Evolutionary conservation across 2,888 invertebrate genomes (phyloP).

Genomic region (Dicyrtomina minuta): DNA sequence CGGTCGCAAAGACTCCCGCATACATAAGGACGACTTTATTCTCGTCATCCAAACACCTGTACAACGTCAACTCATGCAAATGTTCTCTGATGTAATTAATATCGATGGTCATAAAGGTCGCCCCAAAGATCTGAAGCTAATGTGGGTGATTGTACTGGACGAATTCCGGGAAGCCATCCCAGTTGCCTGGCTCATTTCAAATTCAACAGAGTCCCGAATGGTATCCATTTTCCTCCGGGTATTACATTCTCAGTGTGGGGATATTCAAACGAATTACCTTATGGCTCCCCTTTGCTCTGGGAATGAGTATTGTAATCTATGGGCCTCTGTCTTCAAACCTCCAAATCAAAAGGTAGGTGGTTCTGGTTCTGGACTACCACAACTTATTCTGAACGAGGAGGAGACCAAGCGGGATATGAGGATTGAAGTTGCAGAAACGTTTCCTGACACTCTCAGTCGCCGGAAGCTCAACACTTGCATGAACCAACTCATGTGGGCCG

Average conservation of each 20-base stretch:
- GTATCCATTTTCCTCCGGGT: slow-evolving; percentile 38
- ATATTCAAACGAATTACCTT: slow-evolving; percentile 36
- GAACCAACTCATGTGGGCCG: slow-evolving; percentile 19
- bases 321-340: slow-evolving; percentile 39
- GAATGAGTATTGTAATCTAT: slow-evolving; percentile 32
- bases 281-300: slow-evolving; percentile 42
- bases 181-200: slow-evolving; percentile 47
- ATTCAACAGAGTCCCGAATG: slow-evolving; percentile 32
- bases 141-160: slow-evolving; percentile 43
- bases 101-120: slow-evolving; percentile 44
- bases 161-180: slow-evolving; percentile 49
- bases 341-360: not conserved
- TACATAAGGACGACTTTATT: slow-evolving; percentile 42
- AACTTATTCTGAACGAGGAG: slow-evolving; percentile 42
- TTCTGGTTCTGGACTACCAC: slow-evolving; percentile 25
- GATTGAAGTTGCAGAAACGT: slow-evolving; percentile 37
- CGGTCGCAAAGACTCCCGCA: slow-evolving; percentile 33
- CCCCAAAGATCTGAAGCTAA: slow-evolving; percentile 40
- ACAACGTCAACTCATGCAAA: slow-evolving; percentile 48
- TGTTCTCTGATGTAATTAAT: slow-evolving; percentile 41
- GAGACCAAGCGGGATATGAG: slow-evolving; percentile 41
- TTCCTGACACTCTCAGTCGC: slow-evolving; percentile 15
- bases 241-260: slow-evolving; percentile 40
- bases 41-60: slow-evolving; percentile 49
- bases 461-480: slow-evolving; percentile 10